Evolutionary conservation across 2,113 vertebrate genomes (phyloP).

Genomic region (Labrus mixtus): DNA sequence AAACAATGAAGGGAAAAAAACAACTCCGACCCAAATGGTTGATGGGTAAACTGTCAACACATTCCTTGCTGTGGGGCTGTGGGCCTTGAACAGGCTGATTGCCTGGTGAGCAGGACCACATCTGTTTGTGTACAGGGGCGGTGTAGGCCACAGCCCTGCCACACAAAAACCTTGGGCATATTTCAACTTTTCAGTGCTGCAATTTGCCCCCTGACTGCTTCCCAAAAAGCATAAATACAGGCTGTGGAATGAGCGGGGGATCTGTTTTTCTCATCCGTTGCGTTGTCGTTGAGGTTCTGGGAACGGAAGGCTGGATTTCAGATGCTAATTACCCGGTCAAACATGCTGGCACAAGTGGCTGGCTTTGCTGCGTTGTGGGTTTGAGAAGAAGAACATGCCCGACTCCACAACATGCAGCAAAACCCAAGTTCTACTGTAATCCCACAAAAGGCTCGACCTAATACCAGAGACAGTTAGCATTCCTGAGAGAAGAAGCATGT

Average conservation of each 20-base stretch:
- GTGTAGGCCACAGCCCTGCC: conserved; percentile 66
- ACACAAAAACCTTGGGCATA: conserved; percentile 75
- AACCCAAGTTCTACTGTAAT: conserved; percentile 27
- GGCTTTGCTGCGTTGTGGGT: conserved; percentile 56
- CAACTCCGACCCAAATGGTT: conserved; percentile 47
- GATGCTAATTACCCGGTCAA: conserved; percentile 76
- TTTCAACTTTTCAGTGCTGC: conserved; percentile 70
- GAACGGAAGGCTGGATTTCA: conserved; percentile 71
- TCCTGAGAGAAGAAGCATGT: background rate
- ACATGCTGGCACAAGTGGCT: conserved; percentile 62
- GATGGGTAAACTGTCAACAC: conserved; percentile 69
- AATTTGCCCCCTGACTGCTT: conserved; percentile 66
- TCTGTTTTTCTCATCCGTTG: conserved; percentile 74
- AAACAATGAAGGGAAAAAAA: conserved; percentile 57
- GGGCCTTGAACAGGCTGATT: conserved; percentile 48
- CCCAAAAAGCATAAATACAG: conserved; percentile 69
- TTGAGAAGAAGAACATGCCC: conserved; percentile 50
- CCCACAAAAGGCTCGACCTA: conserved; percentile 35
- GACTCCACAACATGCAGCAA: conserved; percentile 47
- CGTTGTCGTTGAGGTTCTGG: conserved; percentile 72
- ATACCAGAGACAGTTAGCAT: conserved; percentile 22
- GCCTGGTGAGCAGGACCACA: conserved; percentile 60
- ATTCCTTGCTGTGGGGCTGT: conserved; percentile 57
- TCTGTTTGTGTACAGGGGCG: conserved; percentile 69
- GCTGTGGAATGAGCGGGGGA: conserved; percentile 59